phyloP scores from a whole-genome alignment of 2,888 invertebrate genomes.

The Coecobrya sp. region DNA sequence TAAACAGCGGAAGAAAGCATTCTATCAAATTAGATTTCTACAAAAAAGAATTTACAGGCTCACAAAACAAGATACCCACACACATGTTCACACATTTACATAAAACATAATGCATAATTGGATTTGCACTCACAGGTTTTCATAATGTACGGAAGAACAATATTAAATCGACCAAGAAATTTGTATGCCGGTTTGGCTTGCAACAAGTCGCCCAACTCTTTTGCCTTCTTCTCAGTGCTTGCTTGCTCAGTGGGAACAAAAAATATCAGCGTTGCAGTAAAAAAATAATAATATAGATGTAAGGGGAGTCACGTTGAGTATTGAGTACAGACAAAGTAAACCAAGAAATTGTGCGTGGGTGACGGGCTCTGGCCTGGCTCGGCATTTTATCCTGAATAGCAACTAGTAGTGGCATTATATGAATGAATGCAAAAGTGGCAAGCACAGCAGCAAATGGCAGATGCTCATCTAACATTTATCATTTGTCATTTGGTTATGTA shows the following conservation, averaged over 20 bases:
- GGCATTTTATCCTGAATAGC: not conserved
- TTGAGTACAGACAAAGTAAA: constrained; percentile 45
- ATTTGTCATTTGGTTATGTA: not conserved
- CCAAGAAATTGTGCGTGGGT: constrained; percentile 46
- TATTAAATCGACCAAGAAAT: not conserved
- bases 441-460: not conserved
- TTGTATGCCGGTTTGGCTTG: not conserved
- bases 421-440: not conserved
- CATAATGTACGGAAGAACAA: not conserved
- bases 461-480: constrained; percentile 4
- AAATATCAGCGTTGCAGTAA: not conserved
- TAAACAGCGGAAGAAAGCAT: not conserved
- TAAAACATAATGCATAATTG: constrained; percentile 20
- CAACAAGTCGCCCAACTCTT: not conserved
- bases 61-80: not conserved
- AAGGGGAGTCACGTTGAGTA: constrained; percentile 52
- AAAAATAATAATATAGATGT: not conserved
- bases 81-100: not conserved
- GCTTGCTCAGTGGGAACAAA: not conserved
- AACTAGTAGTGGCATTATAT: constrained; percentile 6
- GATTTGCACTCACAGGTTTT: constrained; percentile 13
- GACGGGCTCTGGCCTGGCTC: not conserved
- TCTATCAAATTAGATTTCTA: not conserved
- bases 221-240: not conserved
- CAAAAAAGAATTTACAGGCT: not conserved